Evolutionary conservation across 2,888 invertebrate genomes (phyloP).

Genomic region (Odiellus spinosus): DNA sequence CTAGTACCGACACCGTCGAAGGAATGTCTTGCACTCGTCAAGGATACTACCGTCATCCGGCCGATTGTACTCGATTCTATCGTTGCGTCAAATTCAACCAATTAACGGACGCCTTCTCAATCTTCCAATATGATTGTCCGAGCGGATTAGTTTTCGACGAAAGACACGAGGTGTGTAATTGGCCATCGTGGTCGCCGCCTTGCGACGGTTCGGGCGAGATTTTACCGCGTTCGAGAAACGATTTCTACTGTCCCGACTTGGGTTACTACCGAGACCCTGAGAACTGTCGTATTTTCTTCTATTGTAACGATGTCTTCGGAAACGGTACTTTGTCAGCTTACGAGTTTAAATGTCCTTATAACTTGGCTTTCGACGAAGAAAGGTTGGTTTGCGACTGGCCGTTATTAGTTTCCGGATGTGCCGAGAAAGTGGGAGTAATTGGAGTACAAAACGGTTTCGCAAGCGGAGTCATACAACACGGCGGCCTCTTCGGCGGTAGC

Average conservation of each 20-base stretch:
- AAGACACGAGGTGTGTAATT: slow-evolving; percentile 43
- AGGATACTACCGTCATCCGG: slow-evolving; percentile 19
- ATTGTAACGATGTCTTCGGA: slow-evolving; percentile 38
- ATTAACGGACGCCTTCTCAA: slow-evolving; percentile 24
- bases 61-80: slow-evolving; percentile 42
- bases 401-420: slow-evolving; percentile 52
- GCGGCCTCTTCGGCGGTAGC: too few relatives aligned
- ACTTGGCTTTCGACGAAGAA: slow-evolving; percentile 55
- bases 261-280: slow-evolving; percentile 65
- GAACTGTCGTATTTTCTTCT: slow-evolving; percentile 70
- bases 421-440: too few relatives aligned
- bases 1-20: slow-evolving; percentile 3
- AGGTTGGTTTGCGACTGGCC: slow-evolving; percentile 60
- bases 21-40: slow-evolving; percentile 12
- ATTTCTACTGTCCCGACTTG: slow-evolving; percentile 50
- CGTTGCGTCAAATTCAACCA: slow-evolving; percentile 66
- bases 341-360: slow-evolving; percentile 66
- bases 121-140: slow-evolving; percentile 66
- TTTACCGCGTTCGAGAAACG: slow-evolving; percentile 48
- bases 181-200: slow-evolving; percentile 56
- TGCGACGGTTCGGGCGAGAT: slow-evolving; percentile 60
- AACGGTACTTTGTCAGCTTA: slow-evolving; percentile 43
- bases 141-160: slow-evolving; percentile 55
- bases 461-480: too few relatives aligned
- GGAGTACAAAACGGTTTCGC: too few relatives aligned